phyloP scores from a whole-genome alignment of 2,113 vertebrate genomes.

The Nematolebias whitei region DNA sequence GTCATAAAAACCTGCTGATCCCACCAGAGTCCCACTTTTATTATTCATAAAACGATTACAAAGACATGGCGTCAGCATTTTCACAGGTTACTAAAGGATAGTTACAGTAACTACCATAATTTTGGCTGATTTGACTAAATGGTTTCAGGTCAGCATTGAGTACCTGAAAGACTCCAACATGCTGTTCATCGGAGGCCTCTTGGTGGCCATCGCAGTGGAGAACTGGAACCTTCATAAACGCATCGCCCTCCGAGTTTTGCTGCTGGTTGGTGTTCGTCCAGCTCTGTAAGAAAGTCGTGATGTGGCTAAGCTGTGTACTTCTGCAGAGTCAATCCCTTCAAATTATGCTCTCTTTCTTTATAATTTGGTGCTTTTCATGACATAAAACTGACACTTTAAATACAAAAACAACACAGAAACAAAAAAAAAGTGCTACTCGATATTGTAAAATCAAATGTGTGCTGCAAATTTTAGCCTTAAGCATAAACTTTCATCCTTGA shows the following conservation, averaged over 20 bases:
- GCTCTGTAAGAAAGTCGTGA: conserved; percentile 84
- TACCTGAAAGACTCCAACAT: conserved; percentile 92
- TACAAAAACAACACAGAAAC: no score
- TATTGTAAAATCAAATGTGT: no score
- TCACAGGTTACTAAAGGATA: not conserved
- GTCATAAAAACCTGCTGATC: conserved; percentile 12
- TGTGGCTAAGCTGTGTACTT: no score
- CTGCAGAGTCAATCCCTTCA: no score
- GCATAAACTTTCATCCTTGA: no score
- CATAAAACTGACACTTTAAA: no score
- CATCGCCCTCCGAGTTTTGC: conserved; percentile 87
- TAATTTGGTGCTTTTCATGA: no score
- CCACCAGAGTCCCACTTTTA: conserved; percentile 20
- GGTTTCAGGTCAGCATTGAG: conserved; percentile 83
- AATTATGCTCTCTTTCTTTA: no score
- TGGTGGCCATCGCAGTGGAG: conserved; percentile 91
- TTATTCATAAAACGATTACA: conserved; percentile 31
- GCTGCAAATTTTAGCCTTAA: no score
- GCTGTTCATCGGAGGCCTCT: conserved; percentile 90
- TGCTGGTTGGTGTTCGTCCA: conserved; percentile 87
- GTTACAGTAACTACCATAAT: not conserved
- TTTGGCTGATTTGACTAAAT: not conserved
- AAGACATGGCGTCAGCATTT: not conserved
- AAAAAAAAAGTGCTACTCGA: no score
- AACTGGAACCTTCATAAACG: conserved; percentile 90